phyloP scores from a whole-genome alignment of 1,140 invertebrate species.

The Octopus sinensis region DNA sequence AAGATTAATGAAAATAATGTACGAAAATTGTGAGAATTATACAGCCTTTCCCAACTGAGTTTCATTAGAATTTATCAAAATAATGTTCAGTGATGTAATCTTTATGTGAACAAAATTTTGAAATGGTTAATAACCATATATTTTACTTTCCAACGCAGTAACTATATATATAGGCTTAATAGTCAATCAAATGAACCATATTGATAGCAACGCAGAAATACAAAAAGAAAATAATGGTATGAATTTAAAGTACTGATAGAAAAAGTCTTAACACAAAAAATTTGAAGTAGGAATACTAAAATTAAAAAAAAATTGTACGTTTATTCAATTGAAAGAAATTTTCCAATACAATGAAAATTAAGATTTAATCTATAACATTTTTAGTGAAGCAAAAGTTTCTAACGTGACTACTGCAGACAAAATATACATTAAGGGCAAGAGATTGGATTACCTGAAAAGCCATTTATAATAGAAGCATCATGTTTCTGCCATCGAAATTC shows the following conservation, averaged over 20 bases:
- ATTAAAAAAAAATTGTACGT: neutral
- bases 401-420: neutral
- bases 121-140: neutral
- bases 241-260: neutral
- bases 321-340: neutral
- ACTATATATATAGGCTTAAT: neutral
- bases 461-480: neutral
- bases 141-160: neutral
- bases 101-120: neutral
- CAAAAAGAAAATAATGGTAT: neutral
- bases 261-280: neutral
- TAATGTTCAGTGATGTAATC: neutral
- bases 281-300: neutral
- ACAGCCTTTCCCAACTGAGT: neutral
- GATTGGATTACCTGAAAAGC: slow-evolving; percentile 4
- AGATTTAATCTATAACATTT: neutral
- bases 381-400: neutral
- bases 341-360: neutral
- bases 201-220: neutral
- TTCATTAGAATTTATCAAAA: neutral
- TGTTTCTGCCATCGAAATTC: neutral
- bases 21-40: neutral
- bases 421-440: neutral
- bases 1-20: neutral
- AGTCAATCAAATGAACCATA: neutral